Evolutionary conservation across 2,888 invertebrate genomes (phyloP), one percentile per base, ranked within the genome.

Genomic region (Tetragonisca angustula): DNA sequence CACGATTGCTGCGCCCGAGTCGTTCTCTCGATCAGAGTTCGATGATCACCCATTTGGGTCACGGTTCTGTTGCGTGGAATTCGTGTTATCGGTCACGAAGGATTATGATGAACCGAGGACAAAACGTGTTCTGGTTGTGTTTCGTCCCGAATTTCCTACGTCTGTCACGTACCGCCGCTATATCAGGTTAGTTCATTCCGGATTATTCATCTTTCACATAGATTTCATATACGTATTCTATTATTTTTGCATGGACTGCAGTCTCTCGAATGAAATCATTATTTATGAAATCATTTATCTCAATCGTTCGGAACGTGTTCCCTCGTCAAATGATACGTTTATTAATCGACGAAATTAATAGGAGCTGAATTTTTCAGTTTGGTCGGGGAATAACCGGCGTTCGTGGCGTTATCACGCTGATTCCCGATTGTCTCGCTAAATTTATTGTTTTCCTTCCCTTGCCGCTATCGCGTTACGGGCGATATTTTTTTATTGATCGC

Each of bases 401-500:
- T 24, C 17, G 43, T n/a, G 49, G 27, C 32, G 43, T 76, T 76
- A 76, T 70, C 76, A 17, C 52, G 21, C 17, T 50, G 76, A 65
- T 74, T 2, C 36, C 52, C 52, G 74, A 68, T 68, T 68, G 76
- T 70, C 61, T 50, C 50, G 71, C 36, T 36, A 27, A 79, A 75
- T 75, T 75, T 76, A 76, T 76, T 24, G 71, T 21, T n/a, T n/a
- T 70, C 52, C 76, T 70, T 71, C 19, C 50, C n/a, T 59, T 17
- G 15, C 6, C 54, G 32, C 19, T 64, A 64, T 74, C 64, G 32
- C 32, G 32, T 27, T 21, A 4, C 32, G 13, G 52, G n/a, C 62
- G 27, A 50, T 49, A 62, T 62, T 76, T 62, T 62, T 76, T 70
- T 36, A 24, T 65, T 21, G 27, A 36, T 27, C 54, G 50, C 32